Evolutionary conservation across 2,888 invertebrate species (phyloP).

Genomic region (Iphiclides podalirius): DNA sequence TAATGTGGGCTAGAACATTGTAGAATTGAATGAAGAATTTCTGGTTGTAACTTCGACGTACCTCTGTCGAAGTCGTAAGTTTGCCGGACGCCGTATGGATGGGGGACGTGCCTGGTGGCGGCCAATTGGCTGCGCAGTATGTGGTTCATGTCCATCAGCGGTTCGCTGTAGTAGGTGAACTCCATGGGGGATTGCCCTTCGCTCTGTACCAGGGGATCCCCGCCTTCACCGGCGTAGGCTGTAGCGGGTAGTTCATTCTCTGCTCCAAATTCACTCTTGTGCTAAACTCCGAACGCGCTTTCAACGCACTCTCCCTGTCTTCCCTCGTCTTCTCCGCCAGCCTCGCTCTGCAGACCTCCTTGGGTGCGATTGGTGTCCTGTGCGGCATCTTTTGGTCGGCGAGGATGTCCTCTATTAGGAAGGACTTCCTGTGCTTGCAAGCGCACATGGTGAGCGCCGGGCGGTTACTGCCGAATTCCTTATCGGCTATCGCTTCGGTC

Average conservation of each 20-base stretch:
- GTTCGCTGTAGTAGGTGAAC: conserved; percentile 59
- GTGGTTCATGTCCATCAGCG: conserved; percentile 55
- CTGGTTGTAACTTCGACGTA: too few species aligned
- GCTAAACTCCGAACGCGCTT: conserved; percentile 36
- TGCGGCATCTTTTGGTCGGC: conserved; percentile 52
- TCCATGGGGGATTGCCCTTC: conserved; percentile 46
- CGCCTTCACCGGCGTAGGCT: conserved; percentile 61
- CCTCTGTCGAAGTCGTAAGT: conserved; percentile 66
- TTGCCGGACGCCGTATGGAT: conserved; percentile 55
- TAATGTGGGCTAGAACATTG: too few species aligned
- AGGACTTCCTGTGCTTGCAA: conserved; percentile 66
- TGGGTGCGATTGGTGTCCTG: conserved; percentile 46
- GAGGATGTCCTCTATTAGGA: conserved; percentile 68
- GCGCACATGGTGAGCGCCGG: conserved; percentile 64
- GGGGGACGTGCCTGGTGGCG: conserved; percentile 52
- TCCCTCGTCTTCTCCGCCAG: not conserved
- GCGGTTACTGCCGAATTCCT: conserved; percentile 62
- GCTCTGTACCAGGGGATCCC: conserved; percentile 52
- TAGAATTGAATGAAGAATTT: too few species aligned
- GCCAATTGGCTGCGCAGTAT: conserved; percentile 58
- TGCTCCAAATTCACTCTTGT: conserved; percentile 50
- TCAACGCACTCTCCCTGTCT: conserved; percentile 8
- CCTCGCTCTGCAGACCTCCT: conserved; percentile 31
- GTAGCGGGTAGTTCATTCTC: conserved; percentile 59
- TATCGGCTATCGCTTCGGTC: conserved; percentile 61